Evolutionary conservation across 2,888 invertebrate species (phyloP), one percentile per base, ranked within the genome.

Genomic region (Villa cingulata): DNA sequence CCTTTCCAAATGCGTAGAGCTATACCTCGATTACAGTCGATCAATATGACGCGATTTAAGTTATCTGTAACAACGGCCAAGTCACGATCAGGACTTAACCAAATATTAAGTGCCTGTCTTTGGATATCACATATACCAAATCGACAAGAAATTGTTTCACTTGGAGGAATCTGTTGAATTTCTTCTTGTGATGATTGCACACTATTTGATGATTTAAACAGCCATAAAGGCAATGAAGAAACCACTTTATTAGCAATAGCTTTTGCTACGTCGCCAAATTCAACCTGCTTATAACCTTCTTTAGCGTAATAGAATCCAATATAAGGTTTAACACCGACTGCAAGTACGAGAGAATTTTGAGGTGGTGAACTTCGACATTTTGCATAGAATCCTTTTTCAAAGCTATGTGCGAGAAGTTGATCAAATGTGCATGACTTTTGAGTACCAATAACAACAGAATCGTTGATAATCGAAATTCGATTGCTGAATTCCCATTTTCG

Each of bases 1-100:
- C 97, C 96, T 72, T 96, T 96, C 77, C 94, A 92, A 62, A 95
- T 81, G 45, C 90, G 75, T 37, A 94, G 70, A 20, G 86, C 80
- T 45, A 85, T 75, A 1, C 92, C 90, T 54, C 77, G 77, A 42
- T 75, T 75, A 15, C 87, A 80, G 68, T 97, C 94, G 32, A 97
- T 70, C 16, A 98, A 72, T 39, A 86, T 77, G 1, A 97, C 86
- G 48, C 97, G 77, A 23, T 95, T 95, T 59, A 89, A 77, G 56
- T 80, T 81, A 68, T 97, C 97, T 0, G 85, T 77, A 38, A 90
- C 74, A 0, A 84, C 87, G 1, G 87, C 87, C 5, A 92, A 72
- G 29, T 80, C 77, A 49, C 83, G 63, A 4, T 60, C 61, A 0
- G 91, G 90, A 2, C 91, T 86, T 42, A 89, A 68, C 37, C 77